A percentile compares a stretch with the other conserved stretches of the same genome.
phyloP scores from a whole-genome alignment of 1,140 invertebrate species.

The Drosophila auraria region DNA sequence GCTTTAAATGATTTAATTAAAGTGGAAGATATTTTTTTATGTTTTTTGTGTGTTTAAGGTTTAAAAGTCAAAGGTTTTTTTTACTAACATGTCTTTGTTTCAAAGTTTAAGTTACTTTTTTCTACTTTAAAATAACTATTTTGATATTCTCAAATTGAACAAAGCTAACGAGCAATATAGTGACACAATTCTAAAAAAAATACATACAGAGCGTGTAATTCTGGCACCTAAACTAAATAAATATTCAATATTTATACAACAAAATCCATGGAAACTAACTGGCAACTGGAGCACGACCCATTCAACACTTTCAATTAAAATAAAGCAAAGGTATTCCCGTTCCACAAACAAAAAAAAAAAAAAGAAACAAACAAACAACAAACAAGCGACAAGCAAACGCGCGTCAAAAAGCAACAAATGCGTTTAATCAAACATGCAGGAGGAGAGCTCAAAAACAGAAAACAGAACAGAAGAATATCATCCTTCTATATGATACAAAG shows the following conservation, averaged over 20 bases:
- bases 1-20: no score
- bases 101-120: no score
- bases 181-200: not conserved
- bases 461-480: conserved; percentile 24
- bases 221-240: conserved; percentile 18
- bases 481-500: conserved; percentile 10
- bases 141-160: no score
- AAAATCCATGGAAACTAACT: conserved; percentile 21
- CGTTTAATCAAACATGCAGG: conserved; percentile 79
- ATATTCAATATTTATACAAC: conserved; percentile 27
- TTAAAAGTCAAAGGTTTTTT: no score
- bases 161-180: not conserved
- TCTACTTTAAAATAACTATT: no score
- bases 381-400: conserved; percentile 54
- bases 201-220: not conserved
- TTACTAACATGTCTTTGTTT: no score
- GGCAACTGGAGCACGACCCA: conserved; percentile 39
- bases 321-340: conserved; percentile 36
- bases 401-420: conserved; percentile 80
- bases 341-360: conserved; percentile 6
- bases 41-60: not conserved
- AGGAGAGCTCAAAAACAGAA: conserved; percentile 28
- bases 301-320: conserved; percentile 61
- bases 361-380: conserved; percentile 10
- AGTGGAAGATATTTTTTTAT: no score